Conservation (phyloP, 2,113 vertebrate species). For the Labeo rohita region DNA sequence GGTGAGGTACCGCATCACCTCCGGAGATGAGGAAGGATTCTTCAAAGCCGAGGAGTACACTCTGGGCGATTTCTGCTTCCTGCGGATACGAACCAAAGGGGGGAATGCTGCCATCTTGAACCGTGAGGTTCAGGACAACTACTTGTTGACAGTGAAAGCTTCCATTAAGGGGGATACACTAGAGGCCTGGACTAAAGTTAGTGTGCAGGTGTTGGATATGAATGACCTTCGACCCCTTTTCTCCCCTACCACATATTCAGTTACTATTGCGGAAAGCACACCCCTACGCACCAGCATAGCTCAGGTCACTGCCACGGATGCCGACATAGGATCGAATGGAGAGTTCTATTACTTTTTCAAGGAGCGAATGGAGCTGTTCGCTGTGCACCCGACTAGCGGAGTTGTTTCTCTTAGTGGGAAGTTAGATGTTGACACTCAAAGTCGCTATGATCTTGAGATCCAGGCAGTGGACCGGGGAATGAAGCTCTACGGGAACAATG, state of each 20-base stretch:
- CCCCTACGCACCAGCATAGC: constrained; percentile 96
- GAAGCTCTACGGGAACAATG: constrained; percentile 98
- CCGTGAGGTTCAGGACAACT: constrained; percentile 95
- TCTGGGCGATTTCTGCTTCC: constrained; percentile 96
- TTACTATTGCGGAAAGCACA: constrained; percentile 93
- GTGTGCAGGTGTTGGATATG: constrained; percentile 95
- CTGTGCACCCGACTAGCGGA: constrained; percentile 94
- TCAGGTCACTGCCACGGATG: constrained; percentile 97
- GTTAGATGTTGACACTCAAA: constrained; percentile 87
- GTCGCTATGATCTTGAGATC: constrained; percentile 91
- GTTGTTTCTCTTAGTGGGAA: constrained; percentile 92
- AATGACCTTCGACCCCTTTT: constrained; percentile 98
- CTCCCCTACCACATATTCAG: constrained; percentile 96
- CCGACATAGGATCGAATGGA: constrained; percentile 96
- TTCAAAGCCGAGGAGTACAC: constrained; percentile 96
- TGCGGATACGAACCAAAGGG: constrained; percentile 96
- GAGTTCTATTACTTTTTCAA: constrained; percentile 99
- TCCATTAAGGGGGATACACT: constrained; percentile 90
- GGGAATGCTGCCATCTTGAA: constrained; percentile 97
- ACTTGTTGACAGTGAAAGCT: constrained; percentile 93
- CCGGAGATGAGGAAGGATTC: constrained; percentile 95
- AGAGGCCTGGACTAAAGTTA: constrained; percentile 97
- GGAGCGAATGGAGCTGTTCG: constrained; percentile 91
- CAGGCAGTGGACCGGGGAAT: constrained; percentile 95
- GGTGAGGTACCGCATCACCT: constrained; percentile 94